A percentile compares a stretch with the other conserved stretches of the same genome.
Evolutionary conservation across 2,797 vertebrate species (phyloP).

Genomic region (Myotis myotis): DNA sequence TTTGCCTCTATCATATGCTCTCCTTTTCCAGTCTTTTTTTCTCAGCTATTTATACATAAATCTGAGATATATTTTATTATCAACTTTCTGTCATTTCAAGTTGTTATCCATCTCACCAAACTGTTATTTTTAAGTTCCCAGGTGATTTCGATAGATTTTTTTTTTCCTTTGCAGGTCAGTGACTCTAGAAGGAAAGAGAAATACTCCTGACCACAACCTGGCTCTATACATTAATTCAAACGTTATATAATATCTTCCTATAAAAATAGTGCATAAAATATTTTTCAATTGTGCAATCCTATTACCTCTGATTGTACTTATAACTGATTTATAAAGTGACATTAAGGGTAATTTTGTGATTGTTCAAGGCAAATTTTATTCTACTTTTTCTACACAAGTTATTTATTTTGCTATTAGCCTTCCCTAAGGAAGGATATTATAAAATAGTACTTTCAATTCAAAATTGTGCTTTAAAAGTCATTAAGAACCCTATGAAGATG

Average conservation of each 20-base stretch:
- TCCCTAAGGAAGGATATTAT: background rate
- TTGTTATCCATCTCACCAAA: background rate
- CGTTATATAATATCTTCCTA: background rate
- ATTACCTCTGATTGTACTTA: background rate
- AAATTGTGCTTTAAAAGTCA: conserved; percentile 12
- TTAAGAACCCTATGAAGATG: background rate
- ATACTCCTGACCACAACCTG: background rate
- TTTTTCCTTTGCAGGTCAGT: background rate
- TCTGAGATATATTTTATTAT: background rate
- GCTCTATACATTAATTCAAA: background rate
- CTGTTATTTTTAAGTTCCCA: conserved; percentile 17
- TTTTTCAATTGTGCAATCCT: background rate
- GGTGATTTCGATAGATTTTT: background rate
- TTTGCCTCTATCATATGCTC: background rate
- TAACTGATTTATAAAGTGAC: background rate
- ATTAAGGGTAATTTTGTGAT: conserved; percentile 16
- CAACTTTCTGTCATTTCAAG: background rate
- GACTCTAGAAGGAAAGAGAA: conserved; percentile 7
- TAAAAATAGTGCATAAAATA: background rate
- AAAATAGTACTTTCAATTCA: conserved; percentile 23
- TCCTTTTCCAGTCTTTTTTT: background rate
- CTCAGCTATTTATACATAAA: background rate
- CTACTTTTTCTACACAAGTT: background rate
- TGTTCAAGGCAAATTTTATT: conserved; percentile 1
- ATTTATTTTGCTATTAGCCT: conserved; percentile 31